Percentiles rank a stretch among this genome's conserved stretches.
Conservation (phyloP, 2,113 vertebrate genomes). For the Sylvicapra grimmia region DNA sequence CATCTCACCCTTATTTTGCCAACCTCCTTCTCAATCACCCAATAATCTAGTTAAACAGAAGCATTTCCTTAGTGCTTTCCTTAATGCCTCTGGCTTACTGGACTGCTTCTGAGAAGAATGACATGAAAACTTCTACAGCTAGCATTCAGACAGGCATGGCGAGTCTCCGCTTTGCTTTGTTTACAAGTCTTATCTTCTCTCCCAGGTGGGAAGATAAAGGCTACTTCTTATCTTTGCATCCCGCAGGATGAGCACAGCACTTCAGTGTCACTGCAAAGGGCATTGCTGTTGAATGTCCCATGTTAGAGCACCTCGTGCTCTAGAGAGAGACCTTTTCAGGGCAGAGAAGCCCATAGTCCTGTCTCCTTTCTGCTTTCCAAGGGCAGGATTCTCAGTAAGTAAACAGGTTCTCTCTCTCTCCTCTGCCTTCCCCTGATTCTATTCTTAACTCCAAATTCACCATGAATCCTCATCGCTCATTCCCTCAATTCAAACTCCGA, state of each 20-base stretch:
- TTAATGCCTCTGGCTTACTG: neutral
- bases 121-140: neutral
- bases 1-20: neutral
- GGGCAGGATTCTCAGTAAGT: neutral
- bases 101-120: neutral
- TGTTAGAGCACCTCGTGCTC: neutral
- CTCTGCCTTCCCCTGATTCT: neutral
- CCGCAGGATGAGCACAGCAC: too few relatives aligned
- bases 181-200: neutral
- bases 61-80: neutral
- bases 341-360: neutral
- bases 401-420: neutral
- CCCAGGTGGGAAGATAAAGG: neutral
- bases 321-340: neutral
- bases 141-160: neutral
- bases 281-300: neutral
- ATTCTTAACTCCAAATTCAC: neutral
- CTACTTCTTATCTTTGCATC: neutral
- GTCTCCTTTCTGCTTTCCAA: neutral
- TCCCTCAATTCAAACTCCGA: neutral
- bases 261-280: neutral
- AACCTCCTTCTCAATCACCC: neutral
- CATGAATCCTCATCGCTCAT: neutral
- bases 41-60: neutral
- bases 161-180: neutral